Evolutionary conservation across 2,888 invertebrate genomes (phyloP).

Genomic region (Pollenia griseotomentosa): DNA sequence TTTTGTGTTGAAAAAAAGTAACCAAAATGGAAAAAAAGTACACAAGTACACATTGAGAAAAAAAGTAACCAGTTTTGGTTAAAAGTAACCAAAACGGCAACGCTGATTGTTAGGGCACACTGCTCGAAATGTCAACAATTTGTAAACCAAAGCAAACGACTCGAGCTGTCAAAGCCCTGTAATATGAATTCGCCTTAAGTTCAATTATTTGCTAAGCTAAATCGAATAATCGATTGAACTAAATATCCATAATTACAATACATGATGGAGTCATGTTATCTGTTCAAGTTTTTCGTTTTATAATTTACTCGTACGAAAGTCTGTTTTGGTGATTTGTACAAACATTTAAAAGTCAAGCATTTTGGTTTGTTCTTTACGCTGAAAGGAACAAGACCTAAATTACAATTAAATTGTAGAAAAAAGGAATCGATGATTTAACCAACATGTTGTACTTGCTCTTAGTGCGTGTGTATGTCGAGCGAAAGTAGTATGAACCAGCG

Average conservation of each 20-base stretch:
- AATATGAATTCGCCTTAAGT: too few species aligned
- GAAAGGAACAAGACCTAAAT: slow-evolving; percentile 49
- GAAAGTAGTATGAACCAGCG: slow-evolving; percentile 1
- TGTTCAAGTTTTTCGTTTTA: not conserved
- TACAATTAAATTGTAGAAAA: slow-evolving; percentile 46
- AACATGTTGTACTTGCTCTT: slow-evolving; percentile 8
- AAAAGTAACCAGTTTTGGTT: too few species aligned
- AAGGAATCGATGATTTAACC: slow-evolving; percentile 24
- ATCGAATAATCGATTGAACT: slow-evolving; percentile 20
- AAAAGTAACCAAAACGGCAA: too few species aligned
- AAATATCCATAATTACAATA: not conserved
- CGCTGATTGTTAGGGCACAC: too few species aligned
- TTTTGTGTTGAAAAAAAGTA: too few species aligned
- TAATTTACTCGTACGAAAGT: slow-evolving; percentile 11
- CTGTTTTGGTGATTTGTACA: slow-evolving; percentile 20
- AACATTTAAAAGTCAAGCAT: slow-evolving; percentile 41
- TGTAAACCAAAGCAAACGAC: too few species aligned
- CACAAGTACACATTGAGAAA: too few species aligned
- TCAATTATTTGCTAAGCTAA: not conserved
- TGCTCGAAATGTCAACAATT: too few species aligned
- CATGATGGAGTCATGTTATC: too few species aligned
- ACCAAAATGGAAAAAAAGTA: too few species aligned
- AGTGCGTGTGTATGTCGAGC: not conserved
- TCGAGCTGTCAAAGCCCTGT: too few species aligned
- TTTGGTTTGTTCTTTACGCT: slow-evolving; percentile 37